A percentile compares a stretch with the other conserved stretches of the same genome.
phyloP scores from a whole-genome alignment of 2,113 vertebrate species.

The Abramis brama region DNA sequence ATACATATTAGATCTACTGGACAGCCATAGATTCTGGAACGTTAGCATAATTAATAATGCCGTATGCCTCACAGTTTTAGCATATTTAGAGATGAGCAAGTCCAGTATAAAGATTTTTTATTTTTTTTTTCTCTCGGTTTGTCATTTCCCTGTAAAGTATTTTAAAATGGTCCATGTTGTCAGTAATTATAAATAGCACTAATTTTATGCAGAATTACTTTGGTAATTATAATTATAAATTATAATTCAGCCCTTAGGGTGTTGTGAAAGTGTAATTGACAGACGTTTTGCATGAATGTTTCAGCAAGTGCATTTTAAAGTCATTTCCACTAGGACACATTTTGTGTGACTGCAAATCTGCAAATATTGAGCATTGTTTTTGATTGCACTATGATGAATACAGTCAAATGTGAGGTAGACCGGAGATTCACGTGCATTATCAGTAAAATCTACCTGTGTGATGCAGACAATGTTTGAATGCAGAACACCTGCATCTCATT shows the following conservation, averaged over 20 bases:
- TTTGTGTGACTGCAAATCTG: not conserved
- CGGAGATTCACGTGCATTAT: not conserved
- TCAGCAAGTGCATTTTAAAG: too few species aligned
- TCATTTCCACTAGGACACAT: too few species aligned
- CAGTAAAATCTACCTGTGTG: not conserved
- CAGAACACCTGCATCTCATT: slow-evolving; percentile 10
- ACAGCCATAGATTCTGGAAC: not conserved
- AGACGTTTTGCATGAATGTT: too few species aligned
- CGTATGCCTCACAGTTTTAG: too few species aligned
- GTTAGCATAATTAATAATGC: not conserved
- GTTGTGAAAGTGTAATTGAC: not conserved
- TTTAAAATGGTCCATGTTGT: not conserved
- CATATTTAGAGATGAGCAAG: too few species aligned
- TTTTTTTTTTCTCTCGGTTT: not conserved
- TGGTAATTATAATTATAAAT: too few species aligned
- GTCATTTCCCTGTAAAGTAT: not conserved
- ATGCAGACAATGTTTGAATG: not conserved
- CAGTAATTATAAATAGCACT: not conserved
- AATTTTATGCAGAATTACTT: not conserved
- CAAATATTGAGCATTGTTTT: not conserved
- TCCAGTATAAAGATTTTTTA: not conserved
- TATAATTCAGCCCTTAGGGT: not conserved
- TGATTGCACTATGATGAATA: not conserved
- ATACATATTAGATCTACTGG: not conserved
- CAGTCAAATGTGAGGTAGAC: not conserved